Percentiles rank a stretch among this genome's conserved stretches.
phyloP scores from a whole-genome alignment of 1,140 invertebrate genomes.

The Plodia interpunctella region DNA sequence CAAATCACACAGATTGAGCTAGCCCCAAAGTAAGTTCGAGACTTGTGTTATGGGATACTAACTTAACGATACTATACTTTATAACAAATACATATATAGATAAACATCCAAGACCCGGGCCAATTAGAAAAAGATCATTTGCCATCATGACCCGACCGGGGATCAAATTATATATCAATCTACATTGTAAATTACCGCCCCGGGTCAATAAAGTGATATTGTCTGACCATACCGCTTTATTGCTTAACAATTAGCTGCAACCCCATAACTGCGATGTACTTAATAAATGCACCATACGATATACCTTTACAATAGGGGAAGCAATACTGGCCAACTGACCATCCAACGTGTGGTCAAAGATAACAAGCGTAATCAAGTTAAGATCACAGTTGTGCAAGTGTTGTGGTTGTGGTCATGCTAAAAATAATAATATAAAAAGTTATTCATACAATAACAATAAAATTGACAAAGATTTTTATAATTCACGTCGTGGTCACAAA shows the following conservation, averaged over 20 bases:
- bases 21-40: no score
- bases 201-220: background rate
- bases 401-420: background rate
- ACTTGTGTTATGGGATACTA: no score
- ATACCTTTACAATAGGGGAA: background rate
- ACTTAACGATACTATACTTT: no score
- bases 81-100: no score
- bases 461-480: no score
- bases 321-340: conserved; percentile 16
- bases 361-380: conserved; percentile 11
- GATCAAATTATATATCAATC: no score
- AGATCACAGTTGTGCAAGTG: background rate
- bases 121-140: no score
- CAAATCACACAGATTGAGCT: no score
- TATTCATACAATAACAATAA: background rate
- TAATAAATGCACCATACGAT: background rate
- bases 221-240: conserved; percentile 58
- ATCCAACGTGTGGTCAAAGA: conserved; percentile 20
- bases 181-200: background rate
- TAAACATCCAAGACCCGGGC: no score
- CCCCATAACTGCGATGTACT: background rate
- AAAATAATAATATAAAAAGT: conserved; percentile 5
- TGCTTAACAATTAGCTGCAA: conserved; percentile 48
- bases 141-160: no score
- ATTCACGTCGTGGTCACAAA: no score